phyloP scores from a whole-genome alignment of 2,888 invertebrate genomes.

The Yponomeuta sedellus region DNA sequence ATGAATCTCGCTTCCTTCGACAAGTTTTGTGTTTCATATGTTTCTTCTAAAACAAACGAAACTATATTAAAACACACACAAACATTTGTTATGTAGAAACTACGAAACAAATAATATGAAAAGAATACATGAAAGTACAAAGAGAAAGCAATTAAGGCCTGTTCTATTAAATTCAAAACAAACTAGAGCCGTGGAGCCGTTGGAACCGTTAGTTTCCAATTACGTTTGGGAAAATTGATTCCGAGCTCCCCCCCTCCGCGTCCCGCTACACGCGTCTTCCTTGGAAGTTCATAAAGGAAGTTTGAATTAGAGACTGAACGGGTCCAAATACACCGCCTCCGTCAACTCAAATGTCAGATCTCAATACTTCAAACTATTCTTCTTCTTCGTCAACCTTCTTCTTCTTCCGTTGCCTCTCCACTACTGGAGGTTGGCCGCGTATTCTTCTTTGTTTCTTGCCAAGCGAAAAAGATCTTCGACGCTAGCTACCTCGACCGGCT shows the following conservation, averaged over 20 bases:
- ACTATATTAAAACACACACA: no score
- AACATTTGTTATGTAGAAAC: not conserved
- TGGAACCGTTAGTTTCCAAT: not conserved
- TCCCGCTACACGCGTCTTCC: not conserved
- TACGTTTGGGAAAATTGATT: conserved; percentile 3
- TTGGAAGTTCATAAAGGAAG: not conserved
- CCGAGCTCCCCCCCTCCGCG: not conserved
- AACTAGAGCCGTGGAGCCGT: not conserved
- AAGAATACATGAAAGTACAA: not conserved
- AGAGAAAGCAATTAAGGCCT: not conserved
- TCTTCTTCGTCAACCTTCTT: no score
- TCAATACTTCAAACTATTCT: no score
- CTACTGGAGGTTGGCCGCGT: no score
- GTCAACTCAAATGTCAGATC: not conserved
- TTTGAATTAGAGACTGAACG: conserved; percentile 3
- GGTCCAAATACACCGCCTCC: not conserved
- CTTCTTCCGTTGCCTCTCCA: no score
- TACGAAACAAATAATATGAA: not conserved
- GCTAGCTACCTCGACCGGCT: no score
- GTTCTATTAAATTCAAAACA: conserved; percentile 4
- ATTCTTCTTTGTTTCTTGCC: no score
- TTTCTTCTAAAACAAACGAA: no score
- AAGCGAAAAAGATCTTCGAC: no score
- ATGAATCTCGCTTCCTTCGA: no score
- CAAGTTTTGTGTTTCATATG: no score